phyloP scores from a whole-genome alignment of 2,888 invertebrate genomes.

The Syritta pipiens region DNA sequence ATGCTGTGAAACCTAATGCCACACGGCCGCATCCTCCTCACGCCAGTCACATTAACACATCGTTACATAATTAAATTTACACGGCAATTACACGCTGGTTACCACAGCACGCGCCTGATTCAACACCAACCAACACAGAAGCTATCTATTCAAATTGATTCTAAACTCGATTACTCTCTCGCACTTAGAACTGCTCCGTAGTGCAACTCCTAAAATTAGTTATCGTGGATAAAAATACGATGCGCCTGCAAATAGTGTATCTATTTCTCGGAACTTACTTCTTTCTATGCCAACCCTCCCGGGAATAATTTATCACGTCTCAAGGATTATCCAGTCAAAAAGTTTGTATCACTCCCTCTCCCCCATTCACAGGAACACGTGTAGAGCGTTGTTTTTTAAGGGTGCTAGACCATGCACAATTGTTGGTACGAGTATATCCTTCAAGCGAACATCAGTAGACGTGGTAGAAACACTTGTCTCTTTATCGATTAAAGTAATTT shows the following conservation, averaged over 20 bases:
- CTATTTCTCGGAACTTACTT: constrained; percentile 35
- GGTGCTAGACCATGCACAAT: constrained; percentile 48
- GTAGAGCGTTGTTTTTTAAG: constrained; percentile 68
- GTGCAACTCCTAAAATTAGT: constrained; percentile 47
- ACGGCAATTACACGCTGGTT: constrained; percentile 77
- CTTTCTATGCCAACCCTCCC: constrained; percentile 75
- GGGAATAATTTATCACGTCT: constrained; percentile 79
- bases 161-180: constrained; percentile 78
- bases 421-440: constrained; percentile 51
- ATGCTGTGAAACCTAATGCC: constrained; percentile 41
- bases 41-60: constrained; percentile 67
- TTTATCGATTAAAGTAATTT: constrained; percentile 76
- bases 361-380: constrained; percentile 68
- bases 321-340: constrained; percentile 77
- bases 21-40: constrained; percentile 37
- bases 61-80: constrained; percentile 78
- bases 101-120: constrained; percentile 39
- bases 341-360: constrained; percentile 70
- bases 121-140: constrained; percentile 22
- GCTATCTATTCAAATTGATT: constrained; percentile 77
- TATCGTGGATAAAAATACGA: constrained; percentile 42
- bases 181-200: constrained; percentile 31
- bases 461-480: constrained; percentile 51
- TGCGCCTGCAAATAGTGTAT: constrained; percentile 57
- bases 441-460: constrained; percentile 23